Evolutionary conservation across 2,888 invertebrate genomes (phyloP), one percentile per base, ranked within the genome.

Genomic region (Colletes collaris): DNA sequence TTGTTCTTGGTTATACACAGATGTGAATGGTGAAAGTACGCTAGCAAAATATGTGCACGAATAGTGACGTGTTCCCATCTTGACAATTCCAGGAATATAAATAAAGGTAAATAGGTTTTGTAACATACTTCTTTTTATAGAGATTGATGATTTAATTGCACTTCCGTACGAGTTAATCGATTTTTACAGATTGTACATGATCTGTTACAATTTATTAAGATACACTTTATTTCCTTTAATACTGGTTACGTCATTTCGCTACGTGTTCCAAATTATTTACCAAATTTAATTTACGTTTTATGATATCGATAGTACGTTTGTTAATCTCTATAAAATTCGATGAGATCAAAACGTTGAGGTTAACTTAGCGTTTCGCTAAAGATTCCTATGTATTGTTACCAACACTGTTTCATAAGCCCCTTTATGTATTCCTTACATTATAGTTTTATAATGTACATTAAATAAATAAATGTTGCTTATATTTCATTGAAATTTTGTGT

Each of bases 61-160:
- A 82, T 74, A 86, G 88, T 90, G 90, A 92, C 91, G 90, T 90
- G 87, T 92, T 91, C 84, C 88, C 89, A 87, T 91, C 90, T 89
- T 91, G 91, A 91, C 90, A 88, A 82, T 83, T 88, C 72, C 75
- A 74, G 75, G 68, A 83, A 83, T 71, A 79, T 86, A 88, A 88
- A 89, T 88, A 88, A 88, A 90, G 86, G 90, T 91, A 88, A 72
- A 68, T 69, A 44, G 0, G 10, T 50, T 53, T 79, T 19, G 0
- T 1, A 35, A 56, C 13, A 1, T 49, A 58, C 8, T 16, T 58
- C 8, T 6, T 46, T 5, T 8, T 35, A 13, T 3, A n/a, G 50
- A 44, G 37, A n/a, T 50, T 19, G 0, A 5, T 4, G 10, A 7
- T 52, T 19, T 16, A 16, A 52, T 49, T n/a, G 10, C 3, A 35